Evolutionary conservation across 2,797 vertebrate species (phyloP).

Genomic region (Holocentrus rufus): DNA sequence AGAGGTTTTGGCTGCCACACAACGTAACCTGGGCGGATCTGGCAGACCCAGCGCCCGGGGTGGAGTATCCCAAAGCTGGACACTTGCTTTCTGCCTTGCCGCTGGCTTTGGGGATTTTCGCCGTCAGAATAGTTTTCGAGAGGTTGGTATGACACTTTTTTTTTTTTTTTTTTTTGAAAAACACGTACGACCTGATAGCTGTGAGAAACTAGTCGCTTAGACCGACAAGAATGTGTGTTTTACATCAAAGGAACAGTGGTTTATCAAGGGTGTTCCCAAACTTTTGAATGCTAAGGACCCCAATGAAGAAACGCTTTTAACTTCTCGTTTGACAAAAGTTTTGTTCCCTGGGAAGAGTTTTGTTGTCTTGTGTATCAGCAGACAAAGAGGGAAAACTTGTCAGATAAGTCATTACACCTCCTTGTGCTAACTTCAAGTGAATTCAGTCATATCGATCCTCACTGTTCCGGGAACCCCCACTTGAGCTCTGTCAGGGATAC

Average conservation of each 20-base stretch:
- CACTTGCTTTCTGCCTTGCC: slow-evolving; percentile 90
- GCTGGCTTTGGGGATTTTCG: slow-evolving; percentile 88
- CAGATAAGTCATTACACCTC: neutral
- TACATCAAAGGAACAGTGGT: no score
- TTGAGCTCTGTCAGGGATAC: no score
- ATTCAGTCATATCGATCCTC: neutral
- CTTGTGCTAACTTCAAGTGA: neutral
- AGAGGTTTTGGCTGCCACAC: slow-evolving; percentile 95
- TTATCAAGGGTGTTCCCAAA: no score
- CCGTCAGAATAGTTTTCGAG: slow-evolving; percentile 91
- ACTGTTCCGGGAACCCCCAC: no score
- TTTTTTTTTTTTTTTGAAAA: neutral
- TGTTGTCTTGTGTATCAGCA: no score
- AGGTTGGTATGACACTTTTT: slow-evolving; percentile 80
- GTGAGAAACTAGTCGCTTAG: neutral
- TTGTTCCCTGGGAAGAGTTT: no score
- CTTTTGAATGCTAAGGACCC: no score
- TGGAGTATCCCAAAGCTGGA: slow-evolving; percentile 86
- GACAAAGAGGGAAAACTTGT: no score
- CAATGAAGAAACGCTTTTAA: no score
- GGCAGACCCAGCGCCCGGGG: slow-evolving; percentile 82
- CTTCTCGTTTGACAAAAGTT: no score
- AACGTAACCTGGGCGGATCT: slow-evolving; percentile 97
- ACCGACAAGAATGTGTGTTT: no score
- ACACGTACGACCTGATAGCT: no score